phyloP scores from a whole-genome alignment of 1,140 invertebrate species.

The Drosophila nebulosa region DNA sequence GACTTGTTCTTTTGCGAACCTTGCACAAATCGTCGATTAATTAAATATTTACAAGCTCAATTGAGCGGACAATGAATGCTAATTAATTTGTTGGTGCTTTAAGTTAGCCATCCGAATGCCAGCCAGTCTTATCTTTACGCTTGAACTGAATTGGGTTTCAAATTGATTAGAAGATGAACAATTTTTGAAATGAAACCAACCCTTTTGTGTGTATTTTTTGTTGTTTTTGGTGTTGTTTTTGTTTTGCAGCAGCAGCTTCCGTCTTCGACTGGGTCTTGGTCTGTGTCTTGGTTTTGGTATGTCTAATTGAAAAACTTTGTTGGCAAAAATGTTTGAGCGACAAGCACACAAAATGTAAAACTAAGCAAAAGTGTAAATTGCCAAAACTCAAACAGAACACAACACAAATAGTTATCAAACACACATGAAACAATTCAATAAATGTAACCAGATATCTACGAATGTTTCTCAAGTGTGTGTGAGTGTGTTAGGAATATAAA shows the following conservation, averaged over 20 bases:
- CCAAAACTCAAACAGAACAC: constrained; percentile 24
- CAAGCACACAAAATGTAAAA: constrained; percentile 15
- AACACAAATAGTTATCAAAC: constrained; percentile 58
- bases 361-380: constrained; percentile 41
- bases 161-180: constrained; percentile 44
- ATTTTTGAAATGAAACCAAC: constrained; percentile 38
- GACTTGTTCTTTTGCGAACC: constrained; percentile 10
- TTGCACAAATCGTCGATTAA: constrained; percentile 62
- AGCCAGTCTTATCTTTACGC: constrained; percentile 62
- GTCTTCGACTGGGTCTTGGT: constrained; percentile 5
- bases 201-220: constrained; percentile 28
- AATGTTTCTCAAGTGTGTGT: constrained; percentile 17
- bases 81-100: constrained; percentile 59
- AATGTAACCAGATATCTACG: constrained; percentile 51
- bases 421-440: constrained; percentile 58
- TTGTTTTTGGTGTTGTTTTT: constrained; percentile 5
- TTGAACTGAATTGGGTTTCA: constrained; percentile 31
- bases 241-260: constrained; percentile 35
- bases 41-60: constrained; percentile 78
- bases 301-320: constrained; percentile 72
- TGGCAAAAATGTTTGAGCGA: constrained; percentile 27
- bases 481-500: constrained; percentile 26
- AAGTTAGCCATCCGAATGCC: constrained; percentile 28
- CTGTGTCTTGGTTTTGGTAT: constrained; percentile 25
- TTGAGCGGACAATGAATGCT: constrained; percentile 68